phyloP scores from a whole-genome alignment of 30 jellyfish, hydroid and myxozoan species.

The Phacellophora camtschatica region DNA sequence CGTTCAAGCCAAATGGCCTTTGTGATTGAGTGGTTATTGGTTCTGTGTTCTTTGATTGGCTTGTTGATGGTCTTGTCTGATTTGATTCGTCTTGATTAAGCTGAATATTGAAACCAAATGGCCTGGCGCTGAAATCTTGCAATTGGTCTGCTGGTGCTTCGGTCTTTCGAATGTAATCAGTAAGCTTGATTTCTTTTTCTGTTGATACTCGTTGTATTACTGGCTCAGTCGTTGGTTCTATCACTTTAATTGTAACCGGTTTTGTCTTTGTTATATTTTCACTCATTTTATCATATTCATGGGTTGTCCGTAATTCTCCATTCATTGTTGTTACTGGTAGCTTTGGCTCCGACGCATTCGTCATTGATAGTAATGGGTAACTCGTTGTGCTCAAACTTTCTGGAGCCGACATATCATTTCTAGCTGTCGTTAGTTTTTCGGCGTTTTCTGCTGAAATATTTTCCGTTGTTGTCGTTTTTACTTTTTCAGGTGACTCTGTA shows the following conservation, averaged over 20 bases:
- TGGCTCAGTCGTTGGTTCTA: constrained; percentile 30
- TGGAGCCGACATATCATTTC: constrained; percentile 1
- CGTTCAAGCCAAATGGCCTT: background rate
- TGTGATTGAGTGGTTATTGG: background rate
- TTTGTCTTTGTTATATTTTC: background rate
- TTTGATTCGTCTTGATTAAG: background rate
- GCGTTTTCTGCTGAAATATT: background rate
- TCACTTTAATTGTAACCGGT: background rate
- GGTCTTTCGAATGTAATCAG: background rate
- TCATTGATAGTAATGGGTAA: background rate
- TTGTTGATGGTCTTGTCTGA: background rate
- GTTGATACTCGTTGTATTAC: background rate
- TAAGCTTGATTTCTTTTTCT: background rate
- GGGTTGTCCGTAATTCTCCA: constrained; percentile 40
- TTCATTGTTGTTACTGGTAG: constrained; percentile 10
- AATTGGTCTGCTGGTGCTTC: background rate
- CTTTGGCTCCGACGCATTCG: too few species aligned
- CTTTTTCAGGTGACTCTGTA: background rate
- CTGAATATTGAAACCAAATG: constrained; percentile 63
- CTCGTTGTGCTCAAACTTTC: background rate
- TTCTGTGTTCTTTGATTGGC: background rate
- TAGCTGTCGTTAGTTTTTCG: constrained; percentile 16
- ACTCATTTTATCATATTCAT: background rate
- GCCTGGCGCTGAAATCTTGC: constrained; percentile 72
- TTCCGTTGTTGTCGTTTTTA: constrained; percentile 10